Evolutionary conservation across 2,888 invertebrate species (phyloP), one percentile per base, ranked within the genome.

Genomic region (Agrotis clavis): DNA sequence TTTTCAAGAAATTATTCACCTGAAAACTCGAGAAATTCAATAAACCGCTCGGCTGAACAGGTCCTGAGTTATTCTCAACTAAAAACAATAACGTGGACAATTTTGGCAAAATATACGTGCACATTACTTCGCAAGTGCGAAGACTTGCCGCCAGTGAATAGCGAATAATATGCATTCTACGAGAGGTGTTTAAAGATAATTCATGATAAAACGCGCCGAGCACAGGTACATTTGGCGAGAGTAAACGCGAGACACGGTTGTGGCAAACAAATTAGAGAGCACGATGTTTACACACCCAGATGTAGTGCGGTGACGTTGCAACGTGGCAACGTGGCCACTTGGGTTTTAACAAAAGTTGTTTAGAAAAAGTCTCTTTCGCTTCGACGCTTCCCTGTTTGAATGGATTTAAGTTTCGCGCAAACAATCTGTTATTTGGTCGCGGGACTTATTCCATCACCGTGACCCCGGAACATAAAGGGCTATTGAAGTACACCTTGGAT

Each of bases 241-340:
- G 70, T 67, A 81, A 79, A 76, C 80, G 74, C 71, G 70, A 76
- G 81, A 74, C 79, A 82, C 80, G 82, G 76, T 78, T 84, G 83
- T 66, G 84, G 88, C 83, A 86, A 88, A 87, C 88, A 85, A 88
- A 89, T 88, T 88, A 87, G 82, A 83, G 83, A 75, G 79, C 41
- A 68, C 74, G 56, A 59, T 85, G 84, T 88, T 85, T 85, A 80
- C 79, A 74, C 21, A 68, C 57, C 70, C 75, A 71, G 71, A 70
- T 67, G 72, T 70, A 77, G 72, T 74, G 67, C 50, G 60, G 67
- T 59, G 62, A 67, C 59, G 65, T 56, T 51, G 53, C 67, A 62
- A 79, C 70, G 65, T 68, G 56, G 53, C 67, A 62, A 79, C 70
- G 65, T 68, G 56, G 56, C 73, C 73, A 73, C 70, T 71, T 74